Evolutionary conservation across 2,888 invertebrate genomes (phyloP), one percentile per base, ranked within the genome.

Genomic region (Tachystola acroxantha): DNA sequence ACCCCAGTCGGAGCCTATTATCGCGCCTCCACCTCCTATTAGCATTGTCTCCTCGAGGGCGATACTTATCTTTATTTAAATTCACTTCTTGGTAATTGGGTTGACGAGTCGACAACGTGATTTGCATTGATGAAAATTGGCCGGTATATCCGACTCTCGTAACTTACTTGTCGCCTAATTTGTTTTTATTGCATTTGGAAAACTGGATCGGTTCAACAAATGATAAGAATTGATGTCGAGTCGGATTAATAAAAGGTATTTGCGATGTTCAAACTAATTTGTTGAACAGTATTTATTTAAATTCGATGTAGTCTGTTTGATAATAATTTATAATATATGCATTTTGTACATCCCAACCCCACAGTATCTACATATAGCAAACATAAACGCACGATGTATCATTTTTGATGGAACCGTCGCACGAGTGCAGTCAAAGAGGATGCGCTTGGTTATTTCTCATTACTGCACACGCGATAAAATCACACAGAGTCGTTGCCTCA

Each of bases 11-110:
- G 72, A 64, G 80, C 78, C 85, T 75, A 85, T 85, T 85, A 84
- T 81, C 81, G 68, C 82, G 80, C 80, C 80, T 78, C 84, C 80
- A 64, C 71, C 75, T 72, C 77, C 81, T 80, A 85, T 85, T 85
- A 86, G 85, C 85, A 85, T 85, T 85, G 85, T 85, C 85, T 86
- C 77, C 79, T 80, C 72, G 77, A 81, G 84, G 79, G 84, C 82
- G 85, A 86, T 85, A 86, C 86, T 86, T 85, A 86, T 85, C 86
- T 85, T 86, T 86, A 86, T 86, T 86, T 86, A 86, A 86, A 86
- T 85, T 86, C 85, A 86, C 86, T 85, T 85, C 85, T 84, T 85
- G 77, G 84, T 85, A 86, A 86, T 86, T 86, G 85, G 84, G 84
- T 85, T 86, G 86, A 86, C 85, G 84, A 85, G 84, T 85, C 81